Conservation (phyloP, 2,113 vertebrate species). For the Pseudorhombus dupliciocellatus region DNA sequence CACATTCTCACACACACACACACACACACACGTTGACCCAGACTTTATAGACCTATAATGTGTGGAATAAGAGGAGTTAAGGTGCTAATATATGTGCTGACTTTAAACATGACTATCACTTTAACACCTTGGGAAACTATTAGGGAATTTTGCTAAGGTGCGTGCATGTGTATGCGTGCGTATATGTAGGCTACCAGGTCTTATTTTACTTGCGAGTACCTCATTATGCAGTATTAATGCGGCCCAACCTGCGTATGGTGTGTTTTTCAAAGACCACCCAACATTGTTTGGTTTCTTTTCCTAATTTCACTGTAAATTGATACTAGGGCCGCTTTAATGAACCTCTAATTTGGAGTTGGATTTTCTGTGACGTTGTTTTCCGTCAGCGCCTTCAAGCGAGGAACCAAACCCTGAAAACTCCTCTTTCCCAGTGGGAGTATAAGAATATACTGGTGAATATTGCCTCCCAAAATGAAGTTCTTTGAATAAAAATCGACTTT, state of each 20-base stretch:
- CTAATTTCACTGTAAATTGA: slow-evolving; percentile 4
- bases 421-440: background rate
- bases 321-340: background rate
- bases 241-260: background rate
- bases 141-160: slow-evolving; percentile 9
- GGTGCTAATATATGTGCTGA: slow-evolving; percentile 51
- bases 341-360: background rate
- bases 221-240: slow-evolving; percentile 19
- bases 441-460: background rate
- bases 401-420: background rate
- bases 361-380: background rate
- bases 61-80: slow-evolving; percentile 39
- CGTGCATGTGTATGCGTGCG: background rate
- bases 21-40: background rate
- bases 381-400: background rate
- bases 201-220: slow-evolving; percentile 9
- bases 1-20: slow-evolving; percentile 2
- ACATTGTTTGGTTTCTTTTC: slow-evolving; percentile 26
- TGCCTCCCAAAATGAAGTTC: background rate
- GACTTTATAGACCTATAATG: slow-evolving; percentile 54
- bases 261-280: slow-evolving; percentile 46
- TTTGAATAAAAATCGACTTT: background rate
- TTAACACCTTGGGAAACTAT: slow-evolving; percentile 47
- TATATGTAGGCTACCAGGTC: background rate
- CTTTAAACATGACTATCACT: slow-evolving; percentile 48